Evolutionary conservation across 2,113 vertebrate genomes (phyloP), one percentile per base, ranked within the genome.

Genomic region (Coptodon bakossiorum): DNA sequence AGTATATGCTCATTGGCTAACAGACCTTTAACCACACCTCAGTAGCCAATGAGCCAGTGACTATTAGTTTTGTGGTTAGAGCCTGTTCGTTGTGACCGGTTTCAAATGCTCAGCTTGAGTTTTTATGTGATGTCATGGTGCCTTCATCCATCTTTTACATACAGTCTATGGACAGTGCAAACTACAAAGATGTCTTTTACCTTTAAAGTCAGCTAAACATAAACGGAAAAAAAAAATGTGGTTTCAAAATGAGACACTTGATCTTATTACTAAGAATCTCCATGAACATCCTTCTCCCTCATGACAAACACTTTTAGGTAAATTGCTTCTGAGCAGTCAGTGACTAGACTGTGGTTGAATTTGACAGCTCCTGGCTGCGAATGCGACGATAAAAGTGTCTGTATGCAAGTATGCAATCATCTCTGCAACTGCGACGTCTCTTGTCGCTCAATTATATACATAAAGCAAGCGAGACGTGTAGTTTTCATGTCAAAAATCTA

Each of bases 311-410:
- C 34, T 85, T 83, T 76, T 3, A n/a, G 53, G 71, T 50, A 91
- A 86, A 76, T 81, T 83, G 71, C 85, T 36, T 24, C 43, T 31
- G 22, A 88, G 50, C 38, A 14, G 14, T 81, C 8, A 73, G 83
- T 9, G 91, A 89, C 92, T 81, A 94, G 92, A 94, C 93, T 92
- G 91, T 6, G 93, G 92, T 91, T 52, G 61, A 52, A 9, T 3
- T 24, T 27, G 8, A 80, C 78, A 81, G 86, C 84, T 89, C 31
- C 40, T 63, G 82, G 86, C 78, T 84, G 73, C 54, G 9, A 90
- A 85, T 57, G 43, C 12, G 8, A 29, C 10, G 10, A 53, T 79
- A 81, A 86, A 83, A 12, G 73, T 45, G 78, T 88, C 73, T 86
- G 88, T 8, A 31, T 52, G 22, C 24, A 9, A 81, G 11, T 40